Base-by-base conservation (phyloP, 2,797 vertebrate species). In the Melanotaenia maccullochi region DNA sequence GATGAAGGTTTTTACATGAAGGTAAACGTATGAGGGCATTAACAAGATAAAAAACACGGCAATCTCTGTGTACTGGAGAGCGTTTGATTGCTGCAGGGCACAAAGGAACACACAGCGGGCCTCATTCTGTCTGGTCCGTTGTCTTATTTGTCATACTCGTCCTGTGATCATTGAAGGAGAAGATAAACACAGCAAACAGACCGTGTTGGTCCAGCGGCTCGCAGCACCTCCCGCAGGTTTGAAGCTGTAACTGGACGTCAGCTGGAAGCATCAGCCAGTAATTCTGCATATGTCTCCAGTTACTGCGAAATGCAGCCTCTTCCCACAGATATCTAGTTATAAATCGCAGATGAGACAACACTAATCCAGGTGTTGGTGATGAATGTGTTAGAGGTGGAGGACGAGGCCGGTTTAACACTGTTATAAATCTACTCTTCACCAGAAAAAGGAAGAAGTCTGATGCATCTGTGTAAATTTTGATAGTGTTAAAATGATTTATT, bases 351-450 rank as follows among this genome's bases (percentile, higher is more conserved):
- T 68, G 55, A 28, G 36, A 66, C 75, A 64, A 75, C 55, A 72
- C 66, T 73, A 71, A 76, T 81, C 74, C 73, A 71, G 83, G 73
- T 82, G 79, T 25, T 65, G 66, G 73, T 83, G 83, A 85, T 86
- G 75, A 81, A 86, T 81, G 75, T 25, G 77, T 75, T 44, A 79
- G 56, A 70, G 66, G 65, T 59, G 54, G 25, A 25, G 74, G 83
- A 84, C 44, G n/a, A 80, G 78, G 70, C 75, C 3, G 44, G 47
- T 51, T 22, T 22, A 51, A 20, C 16, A 22, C 5, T 6, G 47
- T 22, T 22, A 9, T 0, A 9, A 22, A 51, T 8, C 18, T 8
- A 20, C 25, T 25, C 25, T 25, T 25, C 25, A 25, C 25, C 25
- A 20, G 16, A 9, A 22, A 51, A 38, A 55, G 24, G 20, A 22